Base-by-base conservation (phyloP, 2,888 invertebrate genomes). In the Leptarthrus brevirostris region DNA sequence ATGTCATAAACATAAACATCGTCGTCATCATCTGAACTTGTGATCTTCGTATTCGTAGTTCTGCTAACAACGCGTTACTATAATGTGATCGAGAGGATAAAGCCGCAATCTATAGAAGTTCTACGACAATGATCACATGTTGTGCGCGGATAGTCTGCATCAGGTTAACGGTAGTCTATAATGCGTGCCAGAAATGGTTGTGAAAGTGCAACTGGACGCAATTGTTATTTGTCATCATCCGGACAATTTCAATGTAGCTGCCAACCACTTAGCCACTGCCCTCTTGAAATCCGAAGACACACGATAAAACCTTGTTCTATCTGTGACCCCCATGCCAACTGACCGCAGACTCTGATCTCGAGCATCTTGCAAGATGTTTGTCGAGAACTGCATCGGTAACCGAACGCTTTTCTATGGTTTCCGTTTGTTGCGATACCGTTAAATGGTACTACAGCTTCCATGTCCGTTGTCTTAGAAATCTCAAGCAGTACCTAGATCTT, bases 261-360 rank as follows among this genome's bases (percentile, higher is more conserved):
- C 40, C 40, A 40, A 12, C 40, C 8, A 40, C 40, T 12, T 40
- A 40, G n/a, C 40, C 40, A 40, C n/a, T 40, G 40, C 40, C 40
- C n/a, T 12, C 0, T n/a, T 40, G 40, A n/a, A 40, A 3, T 12
- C 12, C n/a, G n/a, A 40, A 8, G n/a, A 12, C 40, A 40, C 12
- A 3, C 58, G 58, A 16, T 3, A 18, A 14, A 58, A 34, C 26
- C 34, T 20, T 34, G 34, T 58, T 58, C 58, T 36, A 58, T 34
- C 58, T 16, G 6, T 49, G 18, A 58, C 58, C 58, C 36, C 58
- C 58, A 30, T 58, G 34, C 34, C 36, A 18, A 34, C 58, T 58
- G 58, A 58, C 58, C 58, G 56, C 34, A 56, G 34, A 16, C 56
- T 16, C 34, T 16, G 58, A 58, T 30, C 58, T 26, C 58, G 36